Evolutionary conservation across 2,797 vertebrate species (phyloP), one percentile per base, ranked within the genome.

Genomic region (Telmatherina bonti): DNA sequence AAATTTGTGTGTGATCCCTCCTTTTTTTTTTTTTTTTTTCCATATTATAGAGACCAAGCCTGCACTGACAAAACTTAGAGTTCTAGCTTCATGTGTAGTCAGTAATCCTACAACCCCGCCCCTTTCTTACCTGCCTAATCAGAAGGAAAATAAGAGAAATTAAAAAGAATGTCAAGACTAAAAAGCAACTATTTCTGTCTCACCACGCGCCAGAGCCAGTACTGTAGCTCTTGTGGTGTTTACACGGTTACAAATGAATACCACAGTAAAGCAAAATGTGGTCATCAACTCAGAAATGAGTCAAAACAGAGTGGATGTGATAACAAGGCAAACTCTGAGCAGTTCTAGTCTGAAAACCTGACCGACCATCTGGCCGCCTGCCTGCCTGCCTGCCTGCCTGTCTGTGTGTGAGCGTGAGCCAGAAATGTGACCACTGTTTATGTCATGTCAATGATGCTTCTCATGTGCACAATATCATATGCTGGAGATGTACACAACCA

Each of bases 401-500:
- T 49, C 67, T 67, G 76, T 69, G 67, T 52, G 53, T 43, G 83
- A 56, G 76, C 57, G 76, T 41, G 71, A 87, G 82, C 72, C 84
- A 61, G 74, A 89, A 84, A 87, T 80, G 71, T 89, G 79, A 92
- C 91, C 89, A 93, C 91, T 90, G 87, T 93, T 89, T 86, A 87
- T 89, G 88, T 91, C 82, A 61, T 61, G 56, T 79, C 79, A 76
- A 89, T 83, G 78, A 89, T 88, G 90, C 90, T 91, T 90, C 88
- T 91, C 84, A 76, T 92, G 91, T 91, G 86, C 88, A 89, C 89
- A 90, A 91, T 91, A 87, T 76, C 75, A 77, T 91, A 91, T 90
- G 90, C 85, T 93, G 91, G 92, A 90, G 87, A 93, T 92, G 91
- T 94, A 91, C 92, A 93, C 89, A 90, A 90, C 88, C 91, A 92